These are phyloP conservation scores for Parelbella ahira DNA, from an alignment of 2,888 invertebrate species.

Conservation along the genomic window DNA sequence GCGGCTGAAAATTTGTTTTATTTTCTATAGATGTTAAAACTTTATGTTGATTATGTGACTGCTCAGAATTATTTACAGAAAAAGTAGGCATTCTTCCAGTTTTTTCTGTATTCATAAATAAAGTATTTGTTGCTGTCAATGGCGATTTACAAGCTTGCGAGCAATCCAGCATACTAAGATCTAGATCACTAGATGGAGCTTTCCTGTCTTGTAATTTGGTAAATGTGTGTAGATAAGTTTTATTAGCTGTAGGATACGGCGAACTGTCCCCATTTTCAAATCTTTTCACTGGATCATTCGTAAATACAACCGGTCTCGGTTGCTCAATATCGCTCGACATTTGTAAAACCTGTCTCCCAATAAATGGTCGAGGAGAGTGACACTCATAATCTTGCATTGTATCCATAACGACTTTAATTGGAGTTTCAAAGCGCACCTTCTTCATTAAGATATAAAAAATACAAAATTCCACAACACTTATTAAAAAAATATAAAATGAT, in stretches of 20 bases:
- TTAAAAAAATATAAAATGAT: too few species aligned
- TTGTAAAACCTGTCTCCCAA: slow-evolving; percentile 42
- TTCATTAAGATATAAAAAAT: slow-evolving; percentile 48
- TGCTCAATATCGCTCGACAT: slow-evolving; percentile 37
- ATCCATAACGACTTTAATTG: slow-evolving; percentile 29
- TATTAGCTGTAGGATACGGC: slow-evolving; percentile 56
- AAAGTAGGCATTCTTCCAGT: background rate
- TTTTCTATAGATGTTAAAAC: slow-evolving; percentile 43
- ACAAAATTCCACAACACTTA: too few species aligned
- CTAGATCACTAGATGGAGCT: slow-evolving; percentile 59
- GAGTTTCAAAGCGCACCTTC: slow-evolving; percentile 67
- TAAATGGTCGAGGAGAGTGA: slow-evolving; percentile 66
- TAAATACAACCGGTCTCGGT: slow-evolving; percentile 42
- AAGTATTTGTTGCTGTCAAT: slow-evolving; percentile 1
- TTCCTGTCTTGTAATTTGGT: slow-evolving; percentile 36
- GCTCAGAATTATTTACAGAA: slow-evolving; percentile 1
- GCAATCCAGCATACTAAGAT: slow-evolving; percentile 63
- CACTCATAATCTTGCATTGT: slow-evolving; percentile 60
- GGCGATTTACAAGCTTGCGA: slow-evolving; percentile 39
- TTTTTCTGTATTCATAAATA: background rate
- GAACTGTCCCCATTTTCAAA: slow-evolving; percentile 58
- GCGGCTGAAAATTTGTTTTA: slow-evolving; percentile 33
- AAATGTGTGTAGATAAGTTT: slow-evolving; percentile 40
- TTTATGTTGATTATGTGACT: slow-evolving; percentile 24
- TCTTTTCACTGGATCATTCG: slow-evolving; percentile 53